Evolutionary conservation across 2,888 invertebrate genomes (phyloP), one percentile per base, ranked within the genome.

Genomic region (Tenodera sinensis): DNA sequence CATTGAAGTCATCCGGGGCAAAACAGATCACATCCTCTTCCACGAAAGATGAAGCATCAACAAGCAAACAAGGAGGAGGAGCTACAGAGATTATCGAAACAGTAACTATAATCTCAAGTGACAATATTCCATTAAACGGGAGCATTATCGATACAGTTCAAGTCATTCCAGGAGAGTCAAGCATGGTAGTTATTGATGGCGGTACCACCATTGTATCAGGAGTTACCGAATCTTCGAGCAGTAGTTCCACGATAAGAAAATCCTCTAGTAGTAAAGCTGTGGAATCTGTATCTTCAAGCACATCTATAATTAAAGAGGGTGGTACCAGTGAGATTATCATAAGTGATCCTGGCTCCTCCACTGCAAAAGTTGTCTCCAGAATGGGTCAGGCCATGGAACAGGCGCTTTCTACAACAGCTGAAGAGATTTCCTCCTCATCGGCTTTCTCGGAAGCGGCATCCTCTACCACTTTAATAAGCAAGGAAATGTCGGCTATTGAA

Each of bases 231-330:
- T 84, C 87, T 28, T 71, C 30, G 8, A 86, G 28, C 86, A 89
- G 89, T 42, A 85, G 85, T 14, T 81, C 42, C 25, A 83, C 88
- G 14, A 27, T 81, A 28, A 88, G 27, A 20, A 88, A 88, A 85
- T 87, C 89, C 81, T 88, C 86, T 83, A 89, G 86, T 28, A 88
- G 81, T 0, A 88, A 84, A 82, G n/a, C 28, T 6, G n/a, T 30
- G 15, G 84, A 88, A 20, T 84, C 88, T n/a, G 71, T 85, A 20
- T 84, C 84, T 71, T 84, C 54, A n/a, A 42, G 42, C 2, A 54
- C 88, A 25, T 84, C 71, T 25, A 88, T 86, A 7, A 34, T 83
- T 9, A 54, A 71, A 27, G 25, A 34, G 15, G 88, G 85, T 42
- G 87, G 83, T 42, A 83, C 87, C 12, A 87, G 82, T 27, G 87